Evolutionary conservation across 2,113 vertebrate species (phyloP), one percentile per base, ranked within the genome.

Genomic region (Eurypyga helias): DNA sequence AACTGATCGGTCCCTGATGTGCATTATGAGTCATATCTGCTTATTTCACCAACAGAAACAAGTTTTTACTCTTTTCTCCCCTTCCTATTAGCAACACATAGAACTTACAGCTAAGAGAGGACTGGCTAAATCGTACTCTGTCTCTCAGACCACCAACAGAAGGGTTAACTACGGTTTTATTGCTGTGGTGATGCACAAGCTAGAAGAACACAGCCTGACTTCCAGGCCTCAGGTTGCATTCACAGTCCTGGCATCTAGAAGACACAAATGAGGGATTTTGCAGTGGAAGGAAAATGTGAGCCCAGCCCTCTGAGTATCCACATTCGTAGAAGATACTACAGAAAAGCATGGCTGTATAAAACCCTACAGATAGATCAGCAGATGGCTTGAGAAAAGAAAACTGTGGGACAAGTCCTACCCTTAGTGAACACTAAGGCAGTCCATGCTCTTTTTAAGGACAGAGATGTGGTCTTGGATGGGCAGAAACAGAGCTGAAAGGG

Each of bases 31-130:
- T 95, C 95, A 87, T 71, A 87, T 61, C 57, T 84, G 57, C 94
- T 95, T 87, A 72, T 92, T 96, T 92, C 69, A 71, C 89, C 69
- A 48, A 67, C 25, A 97, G 80, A 95, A 97, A 69, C 28, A 79
- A 89, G 31, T 61, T 89, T 97, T 95, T 84, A 48, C 72, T 92
- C 48, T 65, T 76, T 87, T 89, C 90, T 58, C 3, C 61, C 60
- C 26, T 81, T 85, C 57, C 73, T 83, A 33, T 76, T 95, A 94
- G 65, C 65, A 78, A 51, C 34, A 45, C 72, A 58, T 15, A 78
- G 33, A 55, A 69, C 57, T 71, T 45, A 76, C 31, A 79, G 58
- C 92, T 85, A 67, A 83, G 70, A 33, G 66, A 95, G 77, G 57
- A 52, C 55, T 82, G 52, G 31, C 41, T 88, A 62, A 78, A 67